Conservation (phyloP, 2,113 vertebrate genomes). For the Sander vitreus region DNA sequence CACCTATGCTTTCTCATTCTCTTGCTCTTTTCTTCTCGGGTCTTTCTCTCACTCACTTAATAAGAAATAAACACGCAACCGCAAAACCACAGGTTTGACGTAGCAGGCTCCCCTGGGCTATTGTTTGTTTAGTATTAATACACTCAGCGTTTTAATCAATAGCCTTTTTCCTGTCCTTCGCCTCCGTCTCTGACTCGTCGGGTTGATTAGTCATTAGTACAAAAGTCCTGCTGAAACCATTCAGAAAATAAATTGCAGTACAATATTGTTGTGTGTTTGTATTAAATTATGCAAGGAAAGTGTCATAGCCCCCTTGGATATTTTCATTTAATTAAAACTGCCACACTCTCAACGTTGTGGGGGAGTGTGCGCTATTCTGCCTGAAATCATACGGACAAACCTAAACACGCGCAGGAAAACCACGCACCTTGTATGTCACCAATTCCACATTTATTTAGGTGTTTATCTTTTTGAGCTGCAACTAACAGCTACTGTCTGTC, state of each 20-base stretch:
- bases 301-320: constrained; percentile 42
- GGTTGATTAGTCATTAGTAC: constrained; percentile 73
- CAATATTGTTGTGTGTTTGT: constrained; percentile 47
- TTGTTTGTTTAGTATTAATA: constrained; percentile 73
- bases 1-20: constrained; percentile 37
- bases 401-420: constrained; percentile 16
- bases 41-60: constrained; percentile 11
- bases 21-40: constrained; percentile 29
- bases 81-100: constrained; percentile 32
- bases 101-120: constrained; percentile 46
- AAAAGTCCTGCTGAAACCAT: constrained; percentile 60
- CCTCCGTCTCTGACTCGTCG: constrained; percentile 51
- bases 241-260: constrained; percentile 55
- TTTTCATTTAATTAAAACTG: constrained; percentile 68
- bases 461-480: neutral
- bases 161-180: constrained; percentile 49
- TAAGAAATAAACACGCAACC: constrained; percentile 8
- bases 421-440: neutral
- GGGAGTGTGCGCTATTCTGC: constrained; percentile 22
- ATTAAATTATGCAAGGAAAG: constrained; percentile 55
- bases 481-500: neutral
- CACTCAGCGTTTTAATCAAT: constrained; percentile 74
- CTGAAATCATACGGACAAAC: constrained; percentile 17
- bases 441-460: neutral
- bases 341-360: constrained; percentile 5